These are phyloP conservation scores for Operophtera brumata DNA, from an alignment of 2,888 invertebrate species.

Conservation along the genomic window DNA sequence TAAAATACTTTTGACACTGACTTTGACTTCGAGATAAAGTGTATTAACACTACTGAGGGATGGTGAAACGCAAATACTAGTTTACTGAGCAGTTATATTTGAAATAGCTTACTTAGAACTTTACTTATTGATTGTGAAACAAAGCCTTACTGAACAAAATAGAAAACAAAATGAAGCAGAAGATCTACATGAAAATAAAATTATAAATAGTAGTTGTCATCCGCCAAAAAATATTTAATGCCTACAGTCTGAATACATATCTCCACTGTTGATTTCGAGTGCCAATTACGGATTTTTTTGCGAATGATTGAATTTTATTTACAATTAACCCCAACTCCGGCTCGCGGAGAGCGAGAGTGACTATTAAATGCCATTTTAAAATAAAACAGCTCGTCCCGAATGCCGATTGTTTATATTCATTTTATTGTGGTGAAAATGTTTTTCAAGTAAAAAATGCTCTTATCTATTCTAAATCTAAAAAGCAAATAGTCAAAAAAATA, in stretches of 20 bases:
- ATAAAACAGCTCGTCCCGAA: conserved; percentile 68
- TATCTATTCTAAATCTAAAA: too few relatives aligned
- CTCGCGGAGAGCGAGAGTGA: conserved; percentile 73
- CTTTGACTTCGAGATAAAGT: too few relatives aligned
- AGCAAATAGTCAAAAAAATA: neutral
- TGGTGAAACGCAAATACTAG: too few relatives aligned
- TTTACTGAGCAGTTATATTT: too few relatives aligned
- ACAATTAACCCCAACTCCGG: conserved; percentile 75
- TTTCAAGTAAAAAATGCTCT: neutral
- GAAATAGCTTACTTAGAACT: too few relatives aligned
- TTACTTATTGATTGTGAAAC: too few relatives aligned
- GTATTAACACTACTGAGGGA: too few relatives aligned
- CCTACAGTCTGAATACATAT: conserved; percentile 51
- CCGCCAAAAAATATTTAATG: conserved; percentile 41
- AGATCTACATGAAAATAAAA: conserved; percentile 23
- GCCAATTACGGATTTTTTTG: conserved; percentile 75
- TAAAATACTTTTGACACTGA: too few relatives aligned
- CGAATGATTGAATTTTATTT: conserved; percentile 80
- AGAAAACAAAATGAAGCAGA: too few relatives aligned
- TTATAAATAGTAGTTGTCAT: conserved; percentile 32
- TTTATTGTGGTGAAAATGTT: conserved; percentile 26
- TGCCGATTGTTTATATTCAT: conserved; percentile 53
- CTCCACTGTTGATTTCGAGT: conserved; percentile 71
- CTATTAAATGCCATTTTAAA: conserved; percentile 80
- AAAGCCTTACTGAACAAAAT: too few relatives aligned